phyloP scores from a whole-genome alignment of 2,113 vertebrate species.

The Talpa occidentalis region DNA sequence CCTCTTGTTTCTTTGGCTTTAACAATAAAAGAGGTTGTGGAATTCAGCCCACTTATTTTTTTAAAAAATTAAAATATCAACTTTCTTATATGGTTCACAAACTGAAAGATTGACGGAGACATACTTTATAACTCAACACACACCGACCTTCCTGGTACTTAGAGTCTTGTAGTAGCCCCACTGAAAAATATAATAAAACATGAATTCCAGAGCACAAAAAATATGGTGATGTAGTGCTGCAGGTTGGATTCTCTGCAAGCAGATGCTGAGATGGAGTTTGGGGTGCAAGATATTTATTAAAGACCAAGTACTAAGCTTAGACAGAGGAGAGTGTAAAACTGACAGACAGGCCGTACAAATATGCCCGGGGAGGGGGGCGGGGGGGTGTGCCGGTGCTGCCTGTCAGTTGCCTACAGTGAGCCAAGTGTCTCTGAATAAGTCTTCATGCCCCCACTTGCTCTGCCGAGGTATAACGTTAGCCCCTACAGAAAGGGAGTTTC shows the following conservation, averaged over 20 bases:
- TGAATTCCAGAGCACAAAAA: not conserved
- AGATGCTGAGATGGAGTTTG: not conserved
- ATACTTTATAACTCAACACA: not conserved
- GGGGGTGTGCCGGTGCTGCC: too few species aligned
- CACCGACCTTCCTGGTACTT: not conserved
- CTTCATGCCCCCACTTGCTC: not conserved
- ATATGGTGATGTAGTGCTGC: not conserved
- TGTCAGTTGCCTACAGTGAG: too few species aligned
- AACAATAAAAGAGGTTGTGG: not conserved
- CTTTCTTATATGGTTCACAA: not conserved
- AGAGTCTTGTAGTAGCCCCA: not conserved
- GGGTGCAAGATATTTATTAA: not conserved
- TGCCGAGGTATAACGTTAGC: too few species aligned
- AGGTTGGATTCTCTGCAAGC: not conserved
- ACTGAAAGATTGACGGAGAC: not conserved
- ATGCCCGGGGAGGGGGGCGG: too few species aligned
- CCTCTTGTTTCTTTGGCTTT: too few species aligned
- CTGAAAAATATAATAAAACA: not conserved
- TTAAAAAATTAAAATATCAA: not conserved
- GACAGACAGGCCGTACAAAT: not conserved
- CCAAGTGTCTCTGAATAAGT: not conserved
- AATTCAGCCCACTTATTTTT: not conserved
- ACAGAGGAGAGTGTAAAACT: not conserved
- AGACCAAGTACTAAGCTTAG: not conserved
- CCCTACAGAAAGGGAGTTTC: too few species aligned